Percentiles rank a stretch among this genome's conserved stretches.
Conservation (phyloP, 2,888 invertebrate genomes). For the Rugalucina vietnamica region DNA sequence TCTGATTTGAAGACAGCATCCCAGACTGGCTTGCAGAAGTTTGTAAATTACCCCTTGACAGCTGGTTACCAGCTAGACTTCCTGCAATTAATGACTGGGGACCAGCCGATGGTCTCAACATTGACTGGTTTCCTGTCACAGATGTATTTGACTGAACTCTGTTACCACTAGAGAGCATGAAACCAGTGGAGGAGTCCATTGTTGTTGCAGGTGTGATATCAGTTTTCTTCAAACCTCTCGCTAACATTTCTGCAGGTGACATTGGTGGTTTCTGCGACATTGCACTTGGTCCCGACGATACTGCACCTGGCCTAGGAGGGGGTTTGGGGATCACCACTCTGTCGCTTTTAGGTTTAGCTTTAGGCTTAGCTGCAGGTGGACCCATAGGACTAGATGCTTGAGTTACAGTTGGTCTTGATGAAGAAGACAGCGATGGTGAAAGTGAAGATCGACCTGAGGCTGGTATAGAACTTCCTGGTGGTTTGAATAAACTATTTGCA, state of each 20-base stretch:
- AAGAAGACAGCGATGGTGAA: background rate
- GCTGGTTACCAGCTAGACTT: background rate
- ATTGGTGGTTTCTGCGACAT: slow-evolving; percentile 44
- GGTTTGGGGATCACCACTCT: too few relatives aligned
- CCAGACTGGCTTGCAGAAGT: slow-evolving; percentile 12
- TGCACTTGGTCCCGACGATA: too few relatives aligned
- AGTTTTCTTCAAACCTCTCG: slow-evolving; percentile 38
- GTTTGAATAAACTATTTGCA: background rate
- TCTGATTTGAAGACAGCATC: slow-evolving; percentile 14
- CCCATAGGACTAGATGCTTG: too few relatives aligned
- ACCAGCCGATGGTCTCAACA: background rate
- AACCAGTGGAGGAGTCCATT: background rate
- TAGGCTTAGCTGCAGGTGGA: too few relatives aligned
- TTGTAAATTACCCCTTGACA: background rate
- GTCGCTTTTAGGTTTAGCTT: too few relatives aligned
- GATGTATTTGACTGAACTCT: background rate
- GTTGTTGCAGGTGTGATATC: slow-evolving; percentile 35
- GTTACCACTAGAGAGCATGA: slow-evolving; percentile 10
- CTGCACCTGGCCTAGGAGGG: too few relatives aligned
- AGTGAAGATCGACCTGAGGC: too few relatives aligned
- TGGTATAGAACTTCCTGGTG: too few relatives aligned
- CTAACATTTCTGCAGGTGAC: slow-evolving; percentile 51
- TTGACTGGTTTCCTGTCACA: slow-evolving; percentile 22
- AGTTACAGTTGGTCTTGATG: background rate
- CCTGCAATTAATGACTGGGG: background rate